Base-by-base conservation (phyloP, 2,113 vertebrate genomes). In the Tachycineta bicolor region DNA sequence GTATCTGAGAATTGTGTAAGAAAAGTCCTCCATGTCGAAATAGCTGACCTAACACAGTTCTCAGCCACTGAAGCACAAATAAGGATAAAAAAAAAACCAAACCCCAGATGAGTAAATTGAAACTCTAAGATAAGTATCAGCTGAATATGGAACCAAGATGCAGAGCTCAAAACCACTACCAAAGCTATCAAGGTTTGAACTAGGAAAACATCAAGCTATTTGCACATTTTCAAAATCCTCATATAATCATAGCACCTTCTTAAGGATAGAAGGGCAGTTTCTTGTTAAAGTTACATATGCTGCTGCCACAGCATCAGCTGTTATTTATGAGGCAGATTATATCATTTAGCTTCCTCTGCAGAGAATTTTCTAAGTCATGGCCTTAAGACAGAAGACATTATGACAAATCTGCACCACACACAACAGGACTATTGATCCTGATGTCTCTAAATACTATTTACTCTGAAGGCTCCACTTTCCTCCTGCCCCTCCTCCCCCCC, bases 391-490 rank as follows among this genome's bases (percentile, higher is more conserved):
- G 73, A 94, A 89, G 64, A 84, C 76, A 63, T 93, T 85, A 94
- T 67, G 47, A 94, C 80, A 94, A 81, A 86, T 74, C 71, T 55
- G 79, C 47, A 83, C 52, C 55, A 90, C 60, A 55, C 75, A 95
- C 80, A 95, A 92, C 37, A 44, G 34, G 22, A 87, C 86, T 96
- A 95, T 87, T 94, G 93, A 94, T 91, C 84, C 55, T 78, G 34
- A 84, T 14, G 34, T 67, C 56, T 74, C 63, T 87, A 94, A 94
- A 90, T 52, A 75, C 53, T 33, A 56, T 49, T 94, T 94, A 91
- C 34, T 64, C 62, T 73, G 41, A 43, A 83, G 49, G 41, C 68
- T 67, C 34, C 49, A 25, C 46, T 79, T 44, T 24, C 11, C 33
- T 26, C 49, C 50, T 18, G 7, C 13, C 4, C 22, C 5, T 21